phyloP scores from a whole-genome alignment of 2,113 vertebrate genomes.

The Gnathonemus longibarbis region DNA sequence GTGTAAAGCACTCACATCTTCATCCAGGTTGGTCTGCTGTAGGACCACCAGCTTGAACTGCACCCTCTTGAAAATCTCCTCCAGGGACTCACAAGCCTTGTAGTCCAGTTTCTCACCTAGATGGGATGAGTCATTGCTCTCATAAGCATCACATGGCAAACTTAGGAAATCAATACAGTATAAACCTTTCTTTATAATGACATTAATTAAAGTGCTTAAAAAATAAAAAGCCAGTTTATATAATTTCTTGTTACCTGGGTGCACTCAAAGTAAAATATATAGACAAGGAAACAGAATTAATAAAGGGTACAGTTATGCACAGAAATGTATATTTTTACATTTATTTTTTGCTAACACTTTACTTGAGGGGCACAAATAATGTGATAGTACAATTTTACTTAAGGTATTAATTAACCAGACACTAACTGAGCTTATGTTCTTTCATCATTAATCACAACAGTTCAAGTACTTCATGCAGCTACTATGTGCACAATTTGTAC shows the following conservation, averaged over 20 bases:
- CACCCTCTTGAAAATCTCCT: constrained; percentile 87
- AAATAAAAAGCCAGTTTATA: not conserved
- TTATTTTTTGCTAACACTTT: not conserved
- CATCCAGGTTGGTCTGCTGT: constrained; percentile 88
- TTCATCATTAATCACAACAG: not conserved
- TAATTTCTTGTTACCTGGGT: not conserved
- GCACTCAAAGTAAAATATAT: not conserved
- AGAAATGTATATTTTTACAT: not conserved
- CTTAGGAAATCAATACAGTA: not conserved
- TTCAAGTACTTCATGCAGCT: not conserved
- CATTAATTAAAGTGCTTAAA: not conserved
- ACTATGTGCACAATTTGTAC: not conserved
- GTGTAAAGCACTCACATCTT: constrained; percentile 72
- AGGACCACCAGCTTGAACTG: constrained; percentile 86
- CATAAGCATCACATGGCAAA: not conserved
- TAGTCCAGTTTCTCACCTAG: constrained; percentile 88
- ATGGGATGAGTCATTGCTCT: not conserved
- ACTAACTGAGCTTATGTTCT: not conserved
- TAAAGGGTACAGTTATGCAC: not conserved
- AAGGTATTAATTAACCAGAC: not conserved
- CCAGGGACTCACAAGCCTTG: constrained; percentile 82
- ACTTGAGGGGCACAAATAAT: not conserved
- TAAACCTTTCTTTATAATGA: not conserved
- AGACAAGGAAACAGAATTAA: not conserved
- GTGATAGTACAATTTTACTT: not conserved